Evolutionary conservation across 2,888 invertebrate genomes (phyloP).

Genomic region (Agelastica alni): DNA sequence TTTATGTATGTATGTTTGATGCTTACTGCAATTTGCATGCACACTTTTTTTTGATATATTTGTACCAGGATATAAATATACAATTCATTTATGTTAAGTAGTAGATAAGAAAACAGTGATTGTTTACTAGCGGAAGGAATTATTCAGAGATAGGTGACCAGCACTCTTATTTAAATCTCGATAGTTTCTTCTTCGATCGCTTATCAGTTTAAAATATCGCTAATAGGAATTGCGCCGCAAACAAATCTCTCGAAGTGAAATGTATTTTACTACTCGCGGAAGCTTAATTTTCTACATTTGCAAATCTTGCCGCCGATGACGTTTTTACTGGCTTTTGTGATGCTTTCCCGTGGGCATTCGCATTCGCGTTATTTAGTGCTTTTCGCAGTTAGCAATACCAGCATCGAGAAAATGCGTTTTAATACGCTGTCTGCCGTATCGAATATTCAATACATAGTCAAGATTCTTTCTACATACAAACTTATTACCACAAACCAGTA

Average conservation of each 20-base stretch:
- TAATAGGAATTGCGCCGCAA: conserved; percentile 9
- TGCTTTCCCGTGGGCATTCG: background rate
- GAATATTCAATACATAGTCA: too few species aligned
- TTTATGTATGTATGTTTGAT: too few species aligned
- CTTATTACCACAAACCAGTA: too few species aligned
- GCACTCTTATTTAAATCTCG: conserved; percentile 5
- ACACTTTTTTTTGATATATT: too few species aligned
- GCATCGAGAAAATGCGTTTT: too few species aligned
- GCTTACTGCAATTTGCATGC: too few species aligned
- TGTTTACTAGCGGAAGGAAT: background rate
- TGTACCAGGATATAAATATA: background rate
- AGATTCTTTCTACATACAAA: too few species aligned
- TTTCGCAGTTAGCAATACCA: too few species aligned
- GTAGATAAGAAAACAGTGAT: background rate
- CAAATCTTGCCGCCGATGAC: conserved; percentile 4
- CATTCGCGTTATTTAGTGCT: too few species aligned
- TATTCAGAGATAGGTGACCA: conserved; percentile 2
- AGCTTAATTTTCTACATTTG: conserved; percentile 9
- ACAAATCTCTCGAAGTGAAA: conserved; percentile 4
- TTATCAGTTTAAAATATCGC: conserved; percentile 10
- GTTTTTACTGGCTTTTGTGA: conserved; percentile 8
- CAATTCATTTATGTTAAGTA: background rate
- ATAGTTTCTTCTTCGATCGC: conserved; percentile 4
- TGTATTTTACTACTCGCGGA: conserved; percentile 7
- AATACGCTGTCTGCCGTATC: too few species aligned